Percentiles rank a stretch among this genome's conserved stretches.
Conservation (phyloP, 2,797 vertebrate species). For the Astyanax mexicanus region DNA sequence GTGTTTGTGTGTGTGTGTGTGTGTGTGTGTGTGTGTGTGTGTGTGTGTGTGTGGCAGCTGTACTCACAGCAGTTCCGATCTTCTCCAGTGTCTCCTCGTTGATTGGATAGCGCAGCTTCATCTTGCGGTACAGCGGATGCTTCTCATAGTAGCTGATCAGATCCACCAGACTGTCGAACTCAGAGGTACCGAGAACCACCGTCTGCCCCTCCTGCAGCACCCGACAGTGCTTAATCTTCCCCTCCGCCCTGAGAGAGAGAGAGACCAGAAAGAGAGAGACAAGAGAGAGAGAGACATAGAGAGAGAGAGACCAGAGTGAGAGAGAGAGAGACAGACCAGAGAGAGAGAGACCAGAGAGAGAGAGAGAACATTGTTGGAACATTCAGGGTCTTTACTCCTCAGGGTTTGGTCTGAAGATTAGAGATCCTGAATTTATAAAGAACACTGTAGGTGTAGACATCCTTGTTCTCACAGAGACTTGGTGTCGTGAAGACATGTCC, state of each 20-base stretch:
- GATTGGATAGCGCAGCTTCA: slow-evolving; percentile 98
- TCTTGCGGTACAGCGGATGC: slow-evolving; percentile 96
- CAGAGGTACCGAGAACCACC: slow-evolving; percentile 92
- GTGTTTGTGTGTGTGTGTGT: background rate
- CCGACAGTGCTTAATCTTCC: slow-evolving; percentile 98
- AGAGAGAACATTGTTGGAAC: too few relatives aligned
- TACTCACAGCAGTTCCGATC: slow-evolving; percentile 95
- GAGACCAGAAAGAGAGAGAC: too few relatives aligned
- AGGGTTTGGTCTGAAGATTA: too few relatives aligned
- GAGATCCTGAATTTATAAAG: too few relatives aligned
- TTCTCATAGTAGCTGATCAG: slow-evolving; percentile 97
- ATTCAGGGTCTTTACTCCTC: too few relatives aligned
- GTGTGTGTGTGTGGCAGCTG: background rate
- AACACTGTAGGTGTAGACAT: too few relatives aligned
- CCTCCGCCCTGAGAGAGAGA: slow-evolving; percentile 85
- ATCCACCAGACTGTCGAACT: slow-evolving; percentile 98
- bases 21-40: too few relatives aligned
- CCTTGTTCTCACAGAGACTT: too few relatives aligned
- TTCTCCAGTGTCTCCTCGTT: slow-evolving; percentile 98
- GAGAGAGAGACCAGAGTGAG: background rate
- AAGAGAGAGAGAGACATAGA: slow-evolving; percentile 10
- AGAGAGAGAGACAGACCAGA: slow-evolving; percentile 79
- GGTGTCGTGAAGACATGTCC: too few relatives aligned
- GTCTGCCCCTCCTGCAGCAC: slow-evolving; percentile 96
- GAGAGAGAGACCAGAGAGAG: slow-evolving; percentile 84